Percentiles rank a stretch among this genome's conserved stretches.
phyloP scores from a whole-genome alignment of 2,888 invertebrate species.

The Tribolium freemani region DNA sequence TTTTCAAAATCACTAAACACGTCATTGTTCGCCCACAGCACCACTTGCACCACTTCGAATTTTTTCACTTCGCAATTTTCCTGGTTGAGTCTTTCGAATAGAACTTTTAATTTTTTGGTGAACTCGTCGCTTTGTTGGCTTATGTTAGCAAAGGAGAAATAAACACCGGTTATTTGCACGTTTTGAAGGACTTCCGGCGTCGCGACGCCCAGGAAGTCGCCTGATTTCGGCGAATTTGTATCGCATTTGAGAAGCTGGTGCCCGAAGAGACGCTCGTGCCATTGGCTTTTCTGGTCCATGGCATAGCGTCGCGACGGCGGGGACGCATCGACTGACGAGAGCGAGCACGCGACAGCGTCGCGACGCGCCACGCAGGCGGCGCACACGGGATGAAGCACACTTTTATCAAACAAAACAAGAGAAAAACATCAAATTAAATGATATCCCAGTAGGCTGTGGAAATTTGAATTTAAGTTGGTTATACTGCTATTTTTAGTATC shows the following conservation, averaged over 20 bases:
- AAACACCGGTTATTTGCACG: constrained; percentile 74
- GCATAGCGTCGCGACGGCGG: constrained; percentile 59
- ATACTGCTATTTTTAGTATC: too few relatives aligned
- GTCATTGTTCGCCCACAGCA: constrained; percentile 77
- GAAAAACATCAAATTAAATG: too few relatives aligned
- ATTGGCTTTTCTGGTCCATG: constrained; percentile 66
- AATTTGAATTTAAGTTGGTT: too few relatives aligned
- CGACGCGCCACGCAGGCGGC: neutral
- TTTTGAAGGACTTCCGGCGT: constrained; percentile 70
- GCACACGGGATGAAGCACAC: too few relatives aligned
- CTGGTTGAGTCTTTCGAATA: constrained; percentile 69
- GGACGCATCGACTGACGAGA: constrained; percentile 52
- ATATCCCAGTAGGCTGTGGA: too few relatives aligned
- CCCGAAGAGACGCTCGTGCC: constrained; percentile 76
- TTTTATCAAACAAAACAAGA: too few relatives aligned
- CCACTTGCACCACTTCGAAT: constrained; percentile 78
- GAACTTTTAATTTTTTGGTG: constrained; percentile 74
- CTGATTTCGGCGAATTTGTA: constrained; percentile 61
- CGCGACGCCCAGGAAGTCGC: constrained; percentile 68
- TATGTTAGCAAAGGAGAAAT: constrained; percentile 80
- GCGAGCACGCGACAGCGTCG: constrained; percentile 23
- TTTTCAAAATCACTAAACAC: constrained; percentile 77
- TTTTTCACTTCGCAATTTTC: constrained; percentile 63
- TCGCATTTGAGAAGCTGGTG: constrained; percentile 71
- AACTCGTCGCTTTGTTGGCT: constrained; percentile 79